Base-by-base conservation (phyloP, 2,888 invertebrate species). In the Cantharis flavilabris region DNA sequence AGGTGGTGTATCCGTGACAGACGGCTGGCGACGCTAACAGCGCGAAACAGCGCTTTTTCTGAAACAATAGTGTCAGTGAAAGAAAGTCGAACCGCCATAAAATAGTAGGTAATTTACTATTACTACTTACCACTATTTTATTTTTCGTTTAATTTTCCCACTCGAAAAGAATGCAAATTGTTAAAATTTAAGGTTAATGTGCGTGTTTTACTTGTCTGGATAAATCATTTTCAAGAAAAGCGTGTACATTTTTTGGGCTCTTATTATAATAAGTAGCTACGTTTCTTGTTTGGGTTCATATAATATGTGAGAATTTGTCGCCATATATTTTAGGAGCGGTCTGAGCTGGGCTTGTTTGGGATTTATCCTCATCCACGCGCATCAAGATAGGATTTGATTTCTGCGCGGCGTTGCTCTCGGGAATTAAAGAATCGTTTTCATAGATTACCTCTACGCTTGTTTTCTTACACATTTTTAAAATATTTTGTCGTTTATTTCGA, bases 221-320 rank as follows among this genome's bases (percentile, higher is more conserved):
- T 49, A 49, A 49, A 49, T 49, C 49, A 49, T 49, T 49, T n/a
- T 49, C n/a, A n/a, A 49, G 49, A n/a, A 49, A 49, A 49, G 49
- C 49, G 49, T 49, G 49, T 49, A 49, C n/a, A 49, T n/a, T 49
- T 49, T 67, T 67, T 67, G 20, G 13, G 13, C n/a, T 67, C n/a
- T 67, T 67, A 67, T 67, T n/a, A 23, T 67, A 23, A 67, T 20
- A 26, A n/a, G 23, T 67, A 20, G 23, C 65, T n/a, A 13, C 18
- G 20, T 64, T 64, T 67, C 81, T 80, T 82, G 83, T 80, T 81
- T 81, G 79, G 49, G 49, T 49, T 49, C 49, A 85, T 82, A 85
- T 86, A 86, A 86, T 86, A 86, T 87, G 87, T 87, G 86, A 86
- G 86, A 87, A 87, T 87, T 87, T 87, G 87, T 87, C 87, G 86